Evolutionary conservation across 2,888 invertebrate genomes (phyloP).

Genomic region (Esperia sulphurella): DNA sequence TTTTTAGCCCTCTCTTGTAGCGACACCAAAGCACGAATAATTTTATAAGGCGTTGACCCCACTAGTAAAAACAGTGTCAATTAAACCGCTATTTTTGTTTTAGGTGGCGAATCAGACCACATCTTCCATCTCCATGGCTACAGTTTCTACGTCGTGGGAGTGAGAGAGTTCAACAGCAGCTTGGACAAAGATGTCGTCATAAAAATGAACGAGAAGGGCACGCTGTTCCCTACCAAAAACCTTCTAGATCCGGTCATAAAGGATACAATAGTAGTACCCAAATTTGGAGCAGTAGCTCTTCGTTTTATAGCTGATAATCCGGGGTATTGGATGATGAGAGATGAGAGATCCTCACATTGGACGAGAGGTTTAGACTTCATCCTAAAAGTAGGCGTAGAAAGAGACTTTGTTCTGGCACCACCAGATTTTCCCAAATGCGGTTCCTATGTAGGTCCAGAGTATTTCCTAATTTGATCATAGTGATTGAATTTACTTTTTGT

Average conservation of each 20-base stretch:
- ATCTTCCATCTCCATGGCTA: slow-evolving; percentile 89
- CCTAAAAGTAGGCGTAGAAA: slow-evolving; percentile 83
- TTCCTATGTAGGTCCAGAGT: slow-evolving; percentile 86
- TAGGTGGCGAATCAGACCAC: slow-evolving; percentile 82
- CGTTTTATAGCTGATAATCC: slow-evolving; percentile 88
- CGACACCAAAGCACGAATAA: too few relatives aligned
- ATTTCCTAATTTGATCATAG: slow-evolving; percentile 78
- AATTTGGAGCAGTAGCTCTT: slow-evolving; percentile 83
- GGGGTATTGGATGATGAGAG: slow-evolving; percentile 90
- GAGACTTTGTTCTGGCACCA: slow-evolving; percentile 83
- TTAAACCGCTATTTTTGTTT: slow-evolving; percentile 18
- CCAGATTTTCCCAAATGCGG: slow-evolving; percentile 88
- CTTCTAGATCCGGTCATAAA: slow-evolving; percentile 81
- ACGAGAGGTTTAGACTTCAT: slow-evolving; percentile 87
- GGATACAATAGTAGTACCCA: slow-evolving; percentile 87
- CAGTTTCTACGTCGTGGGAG: slow-evolving; percentile 83
- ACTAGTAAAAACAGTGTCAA: too few relatives aligned
- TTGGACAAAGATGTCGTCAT: slow-evolving; percentile 74
- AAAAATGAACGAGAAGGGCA: slow-evolving; percentile 77
- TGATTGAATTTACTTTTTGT: too few relatives aligned
- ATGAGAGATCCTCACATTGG: slow-evolving; percentile 86
- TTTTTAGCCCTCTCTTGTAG: too few relatives aligned
- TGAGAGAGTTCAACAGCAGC: slow-evolving; percentile 72
- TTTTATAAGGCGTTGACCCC: too few relatives aligned
- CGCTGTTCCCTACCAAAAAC: slow-evolving; percentile 76